phyloP scores from a whole-genome alignment of 2,888 invertebrate species.

The Smittia sp. region DNA sequence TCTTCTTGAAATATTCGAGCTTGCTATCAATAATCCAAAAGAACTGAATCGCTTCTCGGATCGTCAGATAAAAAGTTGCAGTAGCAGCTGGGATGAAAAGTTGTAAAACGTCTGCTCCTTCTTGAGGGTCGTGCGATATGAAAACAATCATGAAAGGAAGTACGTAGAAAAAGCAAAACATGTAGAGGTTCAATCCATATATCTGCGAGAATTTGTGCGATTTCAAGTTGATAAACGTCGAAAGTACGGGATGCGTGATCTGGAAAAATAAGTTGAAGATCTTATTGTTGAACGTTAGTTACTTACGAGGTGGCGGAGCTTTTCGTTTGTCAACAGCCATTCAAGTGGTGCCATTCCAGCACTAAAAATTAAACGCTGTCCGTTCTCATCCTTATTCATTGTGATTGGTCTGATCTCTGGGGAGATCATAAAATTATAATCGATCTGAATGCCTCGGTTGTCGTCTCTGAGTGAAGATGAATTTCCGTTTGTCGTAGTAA shows the following conservation, averaged over 20 bases:
- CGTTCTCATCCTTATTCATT: constrained; percentile 1
- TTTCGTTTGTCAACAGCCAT: constrained; percentile 20
- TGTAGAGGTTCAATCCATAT: constrained; percentile 34
- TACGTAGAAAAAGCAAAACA: constrained; percentile 28
- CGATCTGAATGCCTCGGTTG: constrained; percentile 7
- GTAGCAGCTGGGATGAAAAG: constrained; percentile 13
- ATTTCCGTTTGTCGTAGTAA: neutral
- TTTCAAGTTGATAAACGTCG: constrained; percentile 32
- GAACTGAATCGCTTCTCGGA: constrained; percentile 35
- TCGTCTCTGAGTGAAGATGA: neutral
- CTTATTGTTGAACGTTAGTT: too few species aligned
- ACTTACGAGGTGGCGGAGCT: neutral
- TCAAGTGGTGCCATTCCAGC: constrained; percentile 15
- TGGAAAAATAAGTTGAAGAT: neutral
- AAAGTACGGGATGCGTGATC: constrained; percentile 36
- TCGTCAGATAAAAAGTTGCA: constrained; percentile 24
- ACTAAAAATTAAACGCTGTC: neutral
- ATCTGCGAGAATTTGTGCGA: constrained; percentile 20
- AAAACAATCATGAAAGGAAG: constrained; percentile 30
- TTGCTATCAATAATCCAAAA: constrained; percentile 36
- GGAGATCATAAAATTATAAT: constrained; percentile 19
- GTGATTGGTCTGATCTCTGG: constrained; percentile 31
- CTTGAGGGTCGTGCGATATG: constrained; percentile 9
- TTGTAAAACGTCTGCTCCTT: neutral
- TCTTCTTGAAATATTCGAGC: constrained; percentile 36